Percentiles rank a stretch among this genome's conserved stretches.
Evolutionary conservation across 2,797 vertebrate genomes (phyloP).

Genomic region (Streptopelia turtur): DNA sequence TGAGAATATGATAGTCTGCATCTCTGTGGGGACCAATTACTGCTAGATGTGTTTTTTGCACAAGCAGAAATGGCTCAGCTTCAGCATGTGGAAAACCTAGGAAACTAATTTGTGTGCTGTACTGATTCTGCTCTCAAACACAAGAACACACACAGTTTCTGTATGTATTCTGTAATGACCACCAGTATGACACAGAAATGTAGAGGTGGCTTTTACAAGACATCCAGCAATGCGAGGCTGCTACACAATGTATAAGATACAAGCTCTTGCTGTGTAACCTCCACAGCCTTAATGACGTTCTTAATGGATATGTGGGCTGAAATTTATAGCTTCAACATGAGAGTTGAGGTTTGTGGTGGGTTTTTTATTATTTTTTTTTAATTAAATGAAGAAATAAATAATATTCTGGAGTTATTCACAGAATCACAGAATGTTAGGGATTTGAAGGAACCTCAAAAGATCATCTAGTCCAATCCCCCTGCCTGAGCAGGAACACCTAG

Average conservation of each 20-base stretch:
- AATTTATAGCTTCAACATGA: slow-evolving; percentile 25
- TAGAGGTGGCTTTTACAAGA: slow-evolving; percentile 52
- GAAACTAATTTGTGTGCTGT: not conserved
- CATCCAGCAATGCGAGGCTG: slow-evolving; percentile 52
- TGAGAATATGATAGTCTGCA: slow-evolving; percentile 21
- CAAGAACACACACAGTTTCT: slow-evolving; percentile 23
- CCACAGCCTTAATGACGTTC: slow-evolving; percentile 53
- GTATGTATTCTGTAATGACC: slow-evolving; percentile 29
- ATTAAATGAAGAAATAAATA: not conserved
- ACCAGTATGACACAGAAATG: slow-evolving; percentile 43
- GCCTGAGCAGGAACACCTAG: too few species aligned
- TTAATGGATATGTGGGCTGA: slow-evolving; percentile 63
- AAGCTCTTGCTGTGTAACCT: slow-evolving; percentile 61
- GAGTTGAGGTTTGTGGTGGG: not conserved
- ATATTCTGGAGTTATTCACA: not conserved
- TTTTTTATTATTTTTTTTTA: not conserved
- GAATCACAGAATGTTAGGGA: too few species aligned
- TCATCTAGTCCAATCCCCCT: too few species aligned
- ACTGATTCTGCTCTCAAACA: not conserved
- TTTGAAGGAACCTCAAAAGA: too few species aligned
- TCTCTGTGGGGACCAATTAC: slow-evolving; percentile 59
- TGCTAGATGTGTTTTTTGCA: slow-evolving; percentile 19
- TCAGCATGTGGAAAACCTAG: slow-evolving; percentile 20
- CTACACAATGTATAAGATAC: not conserved
- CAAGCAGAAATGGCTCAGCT: slow-evolving; percentile 16